Evolutionary conservation across 2,797 vertebrate species (phyloP).

Genomic region (Lerista edwardsae): DNA sequence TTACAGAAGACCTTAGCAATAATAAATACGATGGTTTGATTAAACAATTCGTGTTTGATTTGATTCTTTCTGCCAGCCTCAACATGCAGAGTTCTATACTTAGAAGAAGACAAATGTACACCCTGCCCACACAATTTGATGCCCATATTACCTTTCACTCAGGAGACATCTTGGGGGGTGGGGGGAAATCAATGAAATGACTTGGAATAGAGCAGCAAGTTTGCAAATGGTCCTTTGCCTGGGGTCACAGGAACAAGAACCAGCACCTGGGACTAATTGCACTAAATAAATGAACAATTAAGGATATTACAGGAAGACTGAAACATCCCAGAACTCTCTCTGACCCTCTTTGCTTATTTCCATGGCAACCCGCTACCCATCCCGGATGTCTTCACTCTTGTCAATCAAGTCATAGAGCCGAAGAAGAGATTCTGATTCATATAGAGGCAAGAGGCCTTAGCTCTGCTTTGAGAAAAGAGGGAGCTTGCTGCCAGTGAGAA

Average conservation of each 20-base stretch:
- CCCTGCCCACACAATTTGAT: not conserved
- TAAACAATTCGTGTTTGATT: not conserved
- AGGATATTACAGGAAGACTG: slow-evolving; percentile 62
- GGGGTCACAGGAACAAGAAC: slow-evolving; percentile 60
- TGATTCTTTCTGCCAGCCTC: not conserved
- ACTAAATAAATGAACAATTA: slow-evolving; percentile 77
- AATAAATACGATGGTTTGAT: not conserved
- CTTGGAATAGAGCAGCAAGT: slow-evolving; percentile 47
- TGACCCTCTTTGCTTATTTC: slow-evolving; percentile 51
- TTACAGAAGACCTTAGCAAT: not conserved
- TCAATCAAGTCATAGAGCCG: slow-evolving; percentile 39
- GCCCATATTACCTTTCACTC: not conserved
- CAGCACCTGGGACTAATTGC: slow-evolving; percentile 74
- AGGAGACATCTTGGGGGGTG: not conserved
- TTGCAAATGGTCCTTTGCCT: slow-evolving; percentile 19
- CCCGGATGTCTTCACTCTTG: slow-evolving; percentile 33
- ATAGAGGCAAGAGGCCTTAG: not conserved
- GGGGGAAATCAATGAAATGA: slow-evolving; percentile 31
- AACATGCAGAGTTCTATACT: not conserved
- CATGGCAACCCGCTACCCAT: slow-evolving; percentile 49
- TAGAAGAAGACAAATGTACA: not conserved
- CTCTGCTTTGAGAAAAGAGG: not conserved
- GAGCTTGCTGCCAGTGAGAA: not conserved
- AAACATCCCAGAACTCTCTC: slow-evolving; percentile 48
- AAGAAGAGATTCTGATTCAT: not conserved